Percentiles rank a stretch among this genome's conserved stretches.
phyloP scores from a whole-genome alignment of 2,797 vertebrate species.

The Geotrypetes seraphini region DNA sequence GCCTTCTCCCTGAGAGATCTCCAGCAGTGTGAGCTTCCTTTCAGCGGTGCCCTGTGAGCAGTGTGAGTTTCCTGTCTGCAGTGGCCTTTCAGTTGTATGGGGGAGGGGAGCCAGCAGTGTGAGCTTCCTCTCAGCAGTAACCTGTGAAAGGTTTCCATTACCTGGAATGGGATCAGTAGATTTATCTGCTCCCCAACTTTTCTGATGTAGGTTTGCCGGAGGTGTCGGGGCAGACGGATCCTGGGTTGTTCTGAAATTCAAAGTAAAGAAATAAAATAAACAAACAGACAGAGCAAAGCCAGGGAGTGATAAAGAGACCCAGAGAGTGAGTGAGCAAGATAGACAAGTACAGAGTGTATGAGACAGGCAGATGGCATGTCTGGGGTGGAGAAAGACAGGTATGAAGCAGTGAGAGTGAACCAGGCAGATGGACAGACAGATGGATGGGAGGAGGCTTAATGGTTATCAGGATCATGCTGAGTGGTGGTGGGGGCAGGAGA shows the following conservation, averaged over 20 bases:
- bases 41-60: background rate
- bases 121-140: too few species aligned
- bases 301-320: too few species aligned
- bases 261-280: background rate
- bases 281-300: too few species aligned
- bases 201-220: conserved; percentile 67
- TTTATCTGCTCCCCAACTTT: conserved; percentile 77
- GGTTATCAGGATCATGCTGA: too few species aligned
- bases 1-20: too few species aligned
- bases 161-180: conserved; percentile 83
- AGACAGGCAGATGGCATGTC: background rate
- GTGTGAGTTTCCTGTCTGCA: background rate
- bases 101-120: background rate
- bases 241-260: conserved; percentile 66
- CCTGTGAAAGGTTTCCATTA: conserved; percentile 18
- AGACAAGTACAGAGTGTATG: background rate
- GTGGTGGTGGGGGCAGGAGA: background rate
- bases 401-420: too few species aligned
- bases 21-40: background rate
- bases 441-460: rapidly evolving
- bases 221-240: conserved; percentile 76
- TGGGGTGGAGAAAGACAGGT: background rate
- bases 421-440: rapidly evolving
- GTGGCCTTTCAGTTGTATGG: background rate
- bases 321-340: too few species aligned